Conservation (phyloP, 2,888 invertebrate species). For the Baccha elongata region DNA sequence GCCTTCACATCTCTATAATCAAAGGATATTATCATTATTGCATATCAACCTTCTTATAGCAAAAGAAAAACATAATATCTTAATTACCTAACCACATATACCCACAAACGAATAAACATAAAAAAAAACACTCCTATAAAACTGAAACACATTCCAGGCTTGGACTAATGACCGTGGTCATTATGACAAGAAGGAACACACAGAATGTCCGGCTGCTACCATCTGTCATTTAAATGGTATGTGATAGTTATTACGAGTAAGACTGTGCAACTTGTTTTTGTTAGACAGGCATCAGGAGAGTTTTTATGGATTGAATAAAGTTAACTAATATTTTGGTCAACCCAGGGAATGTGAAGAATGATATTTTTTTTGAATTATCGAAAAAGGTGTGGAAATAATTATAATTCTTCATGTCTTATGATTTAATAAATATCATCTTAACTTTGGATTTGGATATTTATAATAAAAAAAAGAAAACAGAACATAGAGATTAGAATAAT, state of each 20-base stretch:
- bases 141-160: conserved; percentile 15
- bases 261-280: conserved; percentile 55
- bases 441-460: too few species aligned
- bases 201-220: conserved; percentile 64
- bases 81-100: conserved; percentile 68
- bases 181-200: conserved; percentile 61
- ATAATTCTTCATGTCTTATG: too few species aligned
- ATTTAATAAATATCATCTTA: too few species aligned
- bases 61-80: conserved; percentile 41
- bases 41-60: conserved; percentile 51
- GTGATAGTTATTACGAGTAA: conserved; percentile 26
- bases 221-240: conserved; percentile 68
- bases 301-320: not conserved
- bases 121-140: conserved; percentile 33
- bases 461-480: too few species aligned
- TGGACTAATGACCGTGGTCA: conserved; percentile 60
- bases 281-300: not conserved
- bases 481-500: too few species aligned
- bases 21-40: conserved; percentile 65
- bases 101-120: conserved; percentile 39
- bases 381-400: conserved; percentile 3
- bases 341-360: conserved; percentile 11
- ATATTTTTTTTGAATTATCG: not conserved
- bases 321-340: conserved; percentile 29
- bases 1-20: conserved; percentile 53